A percentile compares a stretch with the other conserved stretches of the same genome.
These are phyloP conservation scores for Harpagus bidentatus DNA, from an alignment of 2,113 vertebrate genomes.

Conservation along the genomic window DNA sequence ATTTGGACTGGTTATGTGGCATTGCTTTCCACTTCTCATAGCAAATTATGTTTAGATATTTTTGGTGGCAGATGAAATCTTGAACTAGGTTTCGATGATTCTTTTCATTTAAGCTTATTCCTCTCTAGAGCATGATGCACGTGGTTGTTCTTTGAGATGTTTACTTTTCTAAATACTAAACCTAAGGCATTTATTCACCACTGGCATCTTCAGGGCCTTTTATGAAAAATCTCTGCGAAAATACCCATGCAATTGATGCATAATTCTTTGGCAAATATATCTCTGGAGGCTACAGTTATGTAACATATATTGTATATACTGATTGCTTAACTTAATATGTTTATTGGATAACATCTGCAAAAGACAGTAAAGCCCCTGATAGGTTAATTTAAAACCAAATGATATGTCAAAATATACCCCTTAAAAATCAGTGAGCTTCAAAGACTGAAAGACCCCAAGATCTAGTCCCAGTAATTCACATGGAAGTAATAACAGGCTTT, in stretches of 20 bases:
- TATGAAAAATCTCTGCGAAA: background rate
- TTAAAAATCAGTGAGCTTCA: background rate
- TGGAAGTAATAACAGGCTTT: background rate
- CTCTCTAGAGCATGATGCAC: background rate
- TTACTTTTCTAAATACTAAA: background rate
- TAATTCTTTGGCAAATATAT: conserved; percentile 19
- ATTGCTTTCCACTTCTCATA: background rate
- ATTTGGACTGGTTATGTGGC: background rate
- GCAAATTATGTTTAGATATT: background rate
- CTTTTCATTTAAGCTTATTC: background rate
- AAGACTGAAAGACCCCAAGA: background rate
- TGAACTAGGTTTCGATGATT: conserved; percentile 3
- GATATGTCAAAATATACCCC: background rate
- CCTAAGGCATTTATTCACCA: conserved; percentile 8
- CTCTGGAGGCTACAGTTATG: background rate
- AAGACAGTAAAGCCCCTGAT: background rate
- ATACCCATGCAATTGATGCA: background rate
- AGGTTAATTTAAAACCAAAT: conserved; percentile 11
- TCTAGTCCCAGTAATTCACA: background rate
- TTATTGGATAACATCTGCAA: background rate
- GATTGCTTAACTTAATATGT: background rate
- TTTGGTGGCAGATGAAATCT: background rate
- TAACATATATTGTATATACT: background rate
- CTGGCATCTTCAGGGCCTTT: background rate
- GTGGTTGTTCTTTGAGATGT: background rate